Conservation (phyloP, 2,797 vertebrate species). For the Pteronotus mesoamericanus region DNA sequence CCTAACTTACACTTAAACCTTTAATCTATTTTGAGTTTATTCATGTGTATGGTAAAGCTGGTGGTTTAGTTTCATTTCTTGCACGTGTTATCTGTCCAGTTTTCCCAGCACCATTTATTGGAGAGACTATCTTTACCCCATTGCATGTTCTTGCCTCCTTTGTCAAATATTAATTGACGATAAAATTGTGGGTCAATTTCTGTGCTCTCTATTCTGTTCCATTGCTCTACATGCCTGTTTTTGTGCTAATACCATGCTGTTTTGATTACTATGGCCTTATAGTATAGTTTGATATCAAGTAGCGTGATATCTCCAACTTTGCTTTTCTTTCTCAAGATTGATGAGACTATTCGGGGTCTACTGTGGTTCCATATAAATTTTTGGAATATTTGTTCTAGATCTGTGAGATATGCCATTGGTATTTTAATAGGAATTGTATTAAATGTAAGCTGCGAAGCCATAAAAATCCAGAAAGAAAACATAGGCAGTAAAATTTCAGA, state of each 20-base stretch:
- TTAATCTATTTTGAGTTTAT: not conserved
- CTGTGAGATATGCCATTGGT: not conserved
- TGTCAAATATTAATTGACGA: not conserved
- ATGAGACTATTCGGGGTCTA: not conserved
- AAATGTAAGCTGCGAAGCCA: not conserved
- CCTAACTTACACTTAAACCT: not conserved
- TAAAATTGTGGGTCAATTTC: not conserved
- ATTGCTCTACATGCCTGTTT: not conserved
- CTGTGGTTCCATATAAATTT: not conserved
- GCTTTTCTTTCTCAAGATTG: not conserved
- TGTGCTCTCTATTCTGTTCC: not conserved
- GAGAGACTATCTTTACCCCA: not conserved
- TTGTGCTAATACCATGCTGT: not conserved
- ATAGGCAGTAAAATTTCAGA: not conserved
- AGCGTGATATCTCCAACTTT: not conserved
- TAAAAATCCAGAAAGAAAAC: not conserved
- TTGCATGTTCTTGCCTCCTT: not conserved
- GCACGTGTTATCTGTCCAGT: not conserved
- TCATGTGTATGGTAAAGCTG: not conserved
- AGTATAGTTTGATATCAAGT: too few species aligned
- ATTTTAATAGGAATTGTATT: not conserved
- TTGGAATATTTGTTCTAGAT: not conserved
- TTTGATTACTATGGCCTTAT: not conserved
- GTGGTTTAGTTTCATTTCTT: not conserved
- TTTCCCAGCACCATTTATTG: not conserved